Conservation (phyloP, 2,888 invertebrate species). For the Phaedon cochleariae region DNA sequence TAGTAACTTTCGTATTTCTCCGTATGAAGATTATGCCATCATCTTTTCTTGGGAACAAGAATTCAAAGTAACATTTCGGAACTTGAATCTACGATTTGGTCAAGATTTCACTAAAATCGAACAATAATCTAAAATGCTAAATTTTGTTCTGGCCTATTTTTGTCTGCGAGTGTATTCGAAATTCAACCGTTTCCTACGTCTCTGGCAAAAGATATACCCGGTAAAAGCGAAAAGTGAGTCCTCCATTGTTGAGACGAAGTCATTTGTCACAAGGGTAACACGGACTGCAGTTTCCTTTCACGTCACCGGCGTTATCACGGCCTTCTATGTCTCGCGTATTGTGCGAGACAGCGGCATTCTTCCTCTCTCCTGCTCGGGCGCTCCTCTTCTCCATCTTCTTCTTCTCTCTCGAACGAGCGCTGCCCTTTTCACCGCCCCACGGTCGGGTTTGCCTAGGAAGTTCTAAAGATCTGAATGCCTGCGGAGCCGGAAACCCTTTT, state of each 20-base stretch:
- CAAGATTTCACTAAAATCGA: no score
- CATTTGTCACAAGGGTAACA: conserved; percentile 44
- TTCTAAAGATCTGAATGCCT: conserved; percentile 38
- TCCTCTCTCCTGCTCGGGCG: conserved; percentile 12
- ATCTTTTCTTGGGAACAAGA: no score
- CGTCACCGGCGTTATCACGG: conserved; percentile 40
- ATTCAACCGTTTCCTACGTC: conserved; percentile 11
- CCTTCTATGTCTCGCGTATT: conserved; percentile 37
- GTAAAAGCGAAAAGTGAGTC: conserved; percentile 30
- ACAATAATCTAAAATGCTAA: no score
- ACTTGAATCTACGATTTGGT: no score
- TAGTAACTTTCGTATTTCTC: no score
- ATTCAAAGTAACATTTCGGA: no score
- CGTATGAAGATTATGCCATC: no score
- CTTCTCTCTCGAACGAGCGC: conserved; percentile 7
- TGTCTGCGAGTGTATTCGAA: no score
- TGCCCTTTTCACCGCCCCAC: conserved; percentile 26
- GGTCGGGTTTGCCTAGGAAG: conserved; percentile 34
- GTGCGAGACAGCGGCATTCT: conserved; percentile 33
- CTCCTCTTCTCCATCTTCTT: conserved; percentile 31
- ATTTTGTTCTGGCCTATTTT: no score
- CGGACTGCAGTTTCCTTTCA: conserved; percentile 44
- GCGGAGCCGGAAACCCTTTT: conserved; percentile 15
- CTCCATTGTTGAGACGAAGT: conserved; percentile 40
- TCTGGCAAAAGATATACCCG: conserved; percentile 22